Evolutionary conservation across 2,888 invertebrate genomes (phyloP).

Genomic region (Thecophora atra): DNA sequence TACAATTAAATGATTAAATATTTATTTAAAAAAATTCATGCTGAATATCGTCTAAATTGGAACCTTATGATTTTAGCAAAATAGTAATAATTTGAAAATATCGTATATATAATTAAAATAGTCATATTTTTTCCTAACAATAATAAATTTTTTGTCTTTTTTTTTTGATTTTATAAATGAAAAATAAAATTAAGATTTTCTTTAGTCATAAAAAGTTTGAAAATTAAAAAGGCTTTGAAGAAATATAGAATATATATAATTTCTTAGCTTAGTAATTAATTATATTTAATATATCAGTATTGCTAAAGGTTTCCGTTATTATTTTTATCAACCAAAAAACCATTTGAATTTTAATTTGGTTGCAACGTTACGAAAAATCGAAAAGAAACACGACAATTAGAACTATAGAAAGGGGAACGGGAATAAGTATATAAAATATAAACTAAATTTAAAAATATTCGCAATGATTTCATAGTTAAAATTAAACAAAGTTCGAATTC

Average conservation of each 20-base stretch:
- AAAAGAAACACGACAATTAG: neutral
- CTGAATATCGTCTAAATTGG: neutral
- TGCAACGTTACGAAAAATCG: no score
- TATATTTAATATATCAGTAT: neutral
- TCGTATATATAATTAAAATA: no score
- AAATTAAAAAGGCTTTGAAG: no score
- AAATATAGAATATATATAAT: no score
- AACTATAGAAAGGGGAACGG: neutral
- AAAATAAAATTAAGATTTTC: no score
- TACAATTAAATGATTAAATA: neutral
- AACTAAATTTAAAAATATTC: constrained; percentile 10
- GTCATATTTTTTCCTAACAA: no score
- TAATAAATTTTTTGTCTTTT: no score
- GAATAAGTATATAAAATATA: neutral
- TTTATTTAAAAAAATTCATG: neutral
- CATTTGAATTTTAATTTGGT: neutral
- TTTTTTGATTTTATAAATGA: no score
- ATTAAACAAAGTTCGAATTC: constrained; percentile 9
- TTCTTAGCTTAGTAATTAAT: no score
- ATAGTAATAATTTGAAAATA: no score
- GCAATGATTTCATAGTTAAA: constrained; percentile 1
- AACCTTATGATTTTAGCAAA: neutral
- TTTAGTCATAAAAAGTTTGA: no score
- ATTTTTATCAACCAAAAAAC: neutral
- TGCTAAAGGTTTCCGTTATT: neutral